phyloP scores from a whole-genome alignment of 1,140 invertebrate species.

The Cherax quadricarinatus region DNA sequence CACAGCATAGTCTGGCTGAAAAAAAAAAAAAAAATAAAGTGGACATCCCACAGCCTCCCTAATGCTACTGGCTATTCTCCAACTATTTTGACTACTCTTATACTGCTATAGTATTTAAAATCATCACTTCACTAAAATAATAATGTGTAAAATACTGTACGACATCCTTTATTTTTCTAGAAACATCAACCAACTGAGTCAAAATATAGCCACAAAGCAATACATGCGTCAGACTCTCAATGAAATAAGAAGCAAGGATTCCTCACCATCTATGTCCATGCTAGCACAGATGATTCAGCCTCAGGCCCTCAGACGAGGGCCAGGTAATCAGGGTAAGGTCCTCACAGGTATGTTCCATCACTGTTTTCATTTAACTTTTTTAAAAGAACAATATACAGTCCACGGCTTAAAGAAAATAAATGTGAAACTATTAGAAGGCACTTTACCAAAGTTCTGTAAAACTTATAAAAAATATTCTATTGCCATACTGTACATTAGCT shows the following conservation, averaged over 20 bases:
- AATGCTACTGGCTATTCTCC: too few relatives aligned
- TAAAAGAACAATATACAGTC: not conserved
- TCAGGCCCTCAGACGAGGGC: not conserved
- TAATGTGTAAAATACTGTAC: too few relatives aligned
- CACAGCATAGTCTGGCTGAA: too few relatives aligned
- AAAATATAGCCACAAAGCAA: conserved; percentile 56
- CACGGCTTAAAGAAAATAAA: not conserved
- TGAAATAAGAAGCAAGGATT: conserved; percentile 24
- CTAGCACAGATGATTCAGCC: not conserved
- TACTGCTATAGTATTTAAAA: too few relatives aligned
- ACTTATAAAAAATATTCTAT: not conserved
- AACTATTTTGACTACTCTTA: too few relatives aligned
- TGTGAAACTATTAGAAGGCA: not conserved
- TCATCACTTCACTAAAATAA: too few relatives aligned
- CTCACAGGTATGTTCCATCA: not conserved
- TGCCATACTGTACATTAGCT: too few relatives aligned
- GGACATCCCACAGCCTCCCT: too few relatives aligned
- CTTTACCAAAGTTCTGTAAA: not conserved
- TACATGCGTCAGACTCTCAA: conserved; percentile 48
- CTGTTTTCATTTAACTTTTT: too few relatives aligned
- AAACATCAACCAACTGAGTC: not conserved
- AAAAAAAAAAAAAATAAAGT: too few relatives aligned
- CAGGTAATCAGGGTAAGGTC: not conserved
- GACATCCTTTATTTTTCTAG: not conserved
- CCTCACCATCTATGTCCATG: conserved; percentile 1